Evolutionary conservation across 2,113 vertebrate genomes (phyloP).

Genomic region (Thamnophis sirtalis): DNA sequence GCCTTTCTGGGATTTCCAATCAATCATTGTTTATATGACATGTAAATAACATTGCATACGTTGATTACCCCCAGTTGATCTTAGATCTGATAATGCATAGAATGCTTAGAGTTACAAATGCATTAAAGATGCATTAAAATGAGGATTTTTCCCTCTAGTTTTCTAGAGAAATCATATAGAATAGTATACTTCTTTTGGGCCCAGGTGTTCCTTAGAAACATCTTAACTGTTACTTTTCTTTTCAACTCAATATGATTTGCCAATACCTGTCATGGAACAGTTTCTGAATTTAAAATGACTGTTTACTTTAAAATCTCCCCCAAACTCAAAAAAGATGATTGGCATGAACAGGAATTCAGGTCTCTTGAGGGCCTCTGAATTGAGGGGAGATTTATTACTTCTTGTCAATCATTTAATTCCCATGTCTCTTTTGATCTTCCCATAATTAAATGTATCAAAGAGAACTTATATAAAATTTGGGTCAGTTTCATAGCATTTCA

Average conservation of each 20-base stretch:
- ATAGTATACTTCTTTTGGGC: neutral
- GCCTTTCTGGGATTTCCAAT: neutral
- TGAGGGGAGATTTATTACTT: constrained; percentile 34
- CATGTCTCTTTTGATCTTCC: constrained; percentile 30
- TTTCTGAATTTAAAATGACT: constrained; percentile 29
- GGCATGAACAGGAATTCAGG: neutral
- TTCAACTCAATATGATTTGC: neutral
- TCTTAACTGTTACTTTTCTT: neutral
- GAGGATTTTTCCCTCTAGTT: neutral
- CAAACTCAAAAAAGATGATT: constrained; percentile 2
- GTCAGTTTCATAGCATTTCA: neutral
- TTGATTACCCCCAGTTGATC: neutral
- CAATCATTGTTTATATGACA: neutral
- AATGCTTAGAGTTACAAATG: neutral
- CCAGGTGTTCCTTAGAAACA: neutral
- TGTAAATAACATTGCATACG: neutral
- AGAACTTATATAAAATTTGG: constrained; percentile 15
- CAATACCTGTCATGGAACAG: constrained; percentile 24
- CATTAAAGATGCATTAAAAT: neutral
- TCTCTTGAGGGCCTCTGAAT: constrained; percentile 16
- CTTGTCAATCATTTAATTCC: constrained; percentile 29
- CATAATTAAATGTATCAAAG: constrained; percentile 13
- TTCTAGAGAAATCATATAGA: neutral
- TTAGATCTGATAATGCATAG: neutral
- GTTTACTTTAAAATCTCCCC: constrained; percentile 14